phyloP scores from a whole-genome alignment of 2,888 invertebrate species.

The Aleiodes leptofemur region DNA sequence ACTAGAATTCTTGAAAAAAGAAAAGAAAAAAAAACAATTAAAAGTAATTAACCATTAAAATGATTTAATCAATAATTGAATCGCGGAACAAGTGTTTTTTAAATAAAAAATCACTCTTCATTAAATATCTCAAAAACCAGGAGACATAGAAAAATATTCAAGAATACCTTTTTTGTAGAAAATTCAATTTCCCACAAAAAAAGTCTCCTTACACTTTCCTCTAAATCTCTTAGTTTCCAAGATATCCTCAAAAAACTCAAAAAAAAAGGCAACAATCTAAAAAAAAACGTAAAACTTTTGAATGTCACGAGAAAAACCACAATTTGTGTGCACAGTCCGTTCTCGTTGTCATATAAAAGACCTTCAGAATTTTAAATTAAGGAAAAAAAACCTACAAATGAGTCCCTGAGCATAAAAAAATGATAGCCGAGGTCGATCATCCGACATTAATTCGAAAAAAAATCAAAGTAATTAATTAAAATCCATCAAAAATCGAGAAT shows the following conservation, averaged over 20 bases:
- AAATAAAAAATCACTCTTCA: too few species aligned
- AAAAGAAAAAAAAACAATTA: slow-evolving; percentile 4
- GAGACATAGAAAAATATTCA: neutral
- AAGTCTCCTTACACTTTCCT: neutral
- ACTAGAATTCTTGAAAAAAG: slow-evolving; percentile 32
- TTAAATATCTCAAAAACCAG: neutral
- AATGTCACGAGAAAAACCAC: slow-evolving; percentile 16
- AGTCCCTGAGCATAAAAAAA: slow-evolving; percentile 8
- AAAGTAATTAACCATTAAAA: neutral
- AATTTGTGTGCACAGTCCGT: slow-evolving; percentile 22
- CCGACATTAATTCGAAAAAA: slow-evolving; percentile 17
- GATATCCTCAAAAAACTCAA: neutral
- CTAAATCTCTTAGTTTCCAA: too few species aligned
- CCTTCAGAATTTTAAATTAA: slow-evolving; percentile 19
- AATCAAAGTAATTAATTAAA: neutral
- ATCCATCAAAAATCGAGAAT: neutral
- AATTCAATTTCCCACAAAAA: neutral
- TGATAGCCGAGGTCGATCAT: slow-evolving; percentile 20
- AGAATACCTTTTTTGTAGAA: too few species aligned
- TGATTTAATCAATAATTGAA: neutral
- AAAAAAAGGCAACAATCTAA: neutral
- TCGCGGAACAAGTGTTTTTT: too few species aligned
- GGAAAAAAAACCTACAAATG: neutral
- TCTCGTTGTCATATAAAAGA: slow-evolving; percentile 1
- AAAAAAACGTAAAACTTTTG: neutral